Evolutionary conservation across 2,797 vertebrate genomes (phyloP).

Genomic region (Poeciliopsis turneri): DNA sequence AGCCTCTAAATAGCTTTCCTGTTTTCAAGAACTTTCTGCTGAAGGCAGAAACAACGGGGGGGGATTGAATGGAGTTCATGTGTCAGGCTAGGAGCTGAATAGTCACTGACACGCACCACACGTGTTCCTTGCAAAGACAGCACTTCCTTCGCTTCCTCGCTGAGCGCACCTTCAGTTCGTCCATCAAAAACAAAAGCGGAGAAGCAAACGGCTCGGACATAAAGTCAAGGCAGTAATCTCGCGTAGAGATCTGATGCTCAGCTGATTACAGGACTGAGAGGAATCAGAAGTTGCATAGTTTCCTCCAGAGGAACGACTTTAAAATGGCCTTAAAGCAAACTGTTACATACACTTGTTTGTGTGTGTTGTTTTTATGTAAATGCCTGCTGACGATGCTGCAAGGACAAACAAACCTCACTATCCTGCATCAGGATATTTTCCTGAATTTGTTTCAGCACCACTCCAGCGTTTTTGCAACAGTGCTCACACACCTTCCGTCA

Average conservation of each 20-base stretch:
- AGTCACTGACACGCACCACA: constrained; percentile 24
- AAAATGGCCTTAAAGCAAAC: background rate
- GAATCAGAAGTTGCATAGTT: background rate
- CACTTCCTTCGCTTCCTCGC: constrained; percentile 49
- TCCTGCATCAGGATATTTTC: background rate
- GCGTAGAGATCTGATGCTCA: background rate
- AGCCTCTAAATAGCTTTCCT: constrained; percentile 54
- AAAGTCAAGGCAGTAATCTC: background rate
- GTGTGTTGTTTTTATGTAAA: too few relatives aligned
- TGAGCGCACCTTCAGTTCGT: background rate
- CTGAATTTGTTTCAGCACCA: background rate
- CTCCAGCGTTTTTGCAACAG: background rate
- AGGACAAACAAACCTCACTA: background rate
- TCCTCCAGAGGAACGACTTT: background rate
- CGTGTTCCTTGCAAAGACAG: constrained; percentile 34
- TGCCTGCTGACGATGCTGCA: too few relatives aligned
- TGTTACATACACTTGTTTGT: background rate
- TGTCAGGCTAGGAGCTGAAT: constrained; percentile 17
- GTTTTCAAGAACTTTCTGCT: constrained; percentile 52
- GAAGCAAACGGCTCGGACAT: background rate
- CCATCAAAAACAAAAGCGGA: background rate
- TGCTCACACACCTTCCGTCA: background rate
- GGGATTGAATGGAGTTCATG: constrained; percentile 29
- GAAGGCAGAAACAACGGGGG: constrained; percentile 17
- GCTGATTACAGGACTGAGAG: background rate